These are phyloP conservation scores for Silvanus unidentatus DNA, from an alignment of 2,888 invertebrate genomes.

Conservation along the genomic window DNA sequence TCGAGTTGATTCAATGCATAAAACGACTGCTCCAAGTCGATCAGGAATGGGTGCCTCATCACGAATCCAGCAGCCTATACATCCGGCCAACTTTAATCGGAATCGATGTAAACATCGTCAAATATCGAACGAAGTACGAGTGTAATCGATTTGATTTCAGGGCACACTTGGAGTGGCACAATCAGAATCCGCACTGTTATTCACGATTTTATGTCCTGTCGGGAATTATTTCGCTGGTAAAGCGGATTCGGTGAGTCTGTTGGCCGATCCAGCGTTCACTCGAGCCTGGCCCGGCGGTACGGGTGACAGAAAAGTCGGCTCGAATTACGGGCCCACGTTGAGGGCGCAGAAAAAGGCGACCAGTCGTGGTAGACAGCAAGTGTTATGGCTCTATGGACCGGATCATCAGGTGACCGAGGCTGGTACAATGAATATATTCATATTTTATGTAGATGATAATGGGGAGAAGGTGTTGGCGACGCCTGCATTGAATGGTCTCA, in stretches of 20 bases:
- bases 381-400: conserved; percentile 92
- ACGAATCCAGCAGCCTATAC: conserved; percentile 85
- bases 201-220: conserved; percentile 87
- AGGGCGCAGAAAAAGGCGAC: conserved; percentile 73
- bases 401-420: conserved; percentile 93
- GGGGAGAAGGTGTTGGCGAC: conserved; percentile 91
- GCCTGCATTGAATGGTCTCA: conserved; percentile 88
- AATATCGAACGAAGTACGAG: too few species aligned
- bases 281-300: conserved; percentile 91
- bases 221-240: conserved; percentile 81
- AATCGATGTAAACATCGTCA: conserved; percentile 89
- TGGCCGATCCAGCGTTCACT: conserved; percentile 85
- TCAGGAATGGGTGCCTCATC: conserved; percentile 96
- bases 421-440: conserved; percentile 97
- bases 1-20: conserved; percentile 81
- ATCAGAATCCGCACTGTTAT: conserved; percentile 84
- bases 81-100: conserved; percentile 94
- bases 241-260: conserved; percentile 65
- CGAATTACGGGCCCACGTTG: conserved; percentile 85
- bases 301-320: conserved; percentile 92
- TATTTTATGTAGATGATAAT: conserved; percentile 77
- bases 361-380: conserved; percentile 81
- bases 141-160: too few species aligned
- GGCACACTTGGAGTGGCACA: conserved; percentile 86
- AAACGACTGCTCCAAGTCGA: conserved; percentile 83